Evolutionary conservation across 2,888 invertebrate species (phyloP).

Genomic region (Xanthorhoe spadicearia): DNA sequence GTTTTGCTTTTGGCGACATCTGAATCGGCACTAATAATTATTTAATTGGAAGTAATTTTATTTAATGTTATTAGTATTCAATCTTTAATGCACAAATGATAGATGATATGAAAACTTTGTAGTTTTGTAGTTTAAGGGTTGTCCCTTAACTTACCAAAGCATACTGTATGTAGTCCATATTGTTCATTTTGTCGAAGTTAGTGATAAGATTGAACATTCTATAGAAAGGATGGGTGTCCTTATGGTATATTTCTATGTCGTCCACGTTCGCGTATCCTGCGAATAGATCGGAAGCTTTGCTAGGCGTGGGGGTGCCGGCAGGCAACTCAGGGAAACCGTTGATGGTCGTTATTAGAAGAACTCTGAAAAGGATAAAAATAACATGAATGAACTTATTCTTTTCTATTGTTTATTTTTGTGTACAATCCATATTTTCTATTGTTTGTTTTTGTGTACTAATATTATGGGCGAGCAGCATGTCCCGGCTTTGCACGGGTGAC

Average conservation of each 20-base stretch:
- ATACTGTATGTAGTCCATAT: slow-evolving; percentile 88
- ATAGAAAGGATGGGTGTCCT: slow-evolving; percentile 81
- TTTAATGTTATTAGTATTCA: no score
- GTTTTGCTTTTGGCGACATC: no score
- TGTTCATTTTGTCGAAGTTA: slow-evolving; percentile 88
- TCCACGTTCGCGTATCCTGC: slow-evolving; percentile 63
- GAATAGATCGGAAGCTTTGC: slow-evolving; percentile 65
- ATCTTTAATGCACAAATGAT: no score
- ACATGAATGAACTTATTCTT: no score
- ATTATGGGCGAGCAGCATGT: no score
- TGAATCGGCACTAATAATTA: no score
- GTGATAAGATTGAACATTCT: slow-evolving; percentile 89
- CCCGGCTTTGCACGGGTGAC: no score
- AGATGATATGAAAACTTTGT: not conserved
- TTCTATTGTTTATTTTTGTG: no score
- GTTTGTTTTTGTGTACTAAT: not conserved
- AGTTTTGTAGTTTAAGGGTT: no score
- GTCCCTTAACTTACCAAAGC: slow-evolving; percentile 83
- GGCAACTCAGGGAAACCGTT: slow-evolving; percentile 62
- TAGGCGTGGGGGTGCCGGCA: slow-evolving; percentile 37
- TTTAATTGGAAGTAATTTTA: no score
- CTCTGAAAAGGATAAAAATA: slow-evolving; percentile 61
- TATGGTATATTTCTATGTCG: slow-evolving; percentile 67
- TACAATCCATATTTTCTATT: no score
- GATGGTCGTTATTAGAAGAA: slow-evolving; percentile 83